These are phyloP conservation scores for Lycorma delicatula DNA, from an alignment of 1,140 invertebrate species.

Conservation along the genomic window DNA sequence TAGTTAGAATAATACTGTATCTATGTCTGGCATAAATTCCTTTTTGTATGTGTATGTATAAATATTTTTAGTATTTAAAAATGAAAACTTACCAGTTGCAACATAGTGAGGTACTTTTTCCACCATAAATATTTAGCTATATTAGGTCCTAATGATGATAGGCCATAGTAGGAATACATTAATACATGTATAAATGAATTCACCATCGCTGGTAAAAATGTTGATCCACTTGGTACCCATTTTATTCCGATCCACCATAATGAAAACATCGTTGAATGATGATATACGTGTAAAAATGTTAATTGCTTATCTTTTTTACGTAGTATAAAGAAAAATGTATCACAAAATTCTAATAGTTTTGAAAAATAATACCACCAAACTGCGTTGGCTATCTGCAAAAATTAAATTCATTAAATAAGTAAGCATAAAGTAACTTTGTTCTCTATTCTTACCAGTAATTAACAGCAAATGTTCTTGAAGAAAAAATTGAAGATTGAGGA, in stretches of 20 bases:
- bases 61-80: no score
- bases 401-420: no score
- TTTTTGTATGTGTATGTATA: constrained; percentile 39
- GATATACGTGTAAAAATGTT: constrained; percentile 85
- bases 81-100: constrained; percentile 57
- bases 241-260: constrained; percentile 95
- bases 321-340: constrained; percentile 86
- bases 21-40: neutral
- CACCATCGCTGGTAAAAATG: constrained; percentile 77
- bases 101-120: constrained; percentile 87
- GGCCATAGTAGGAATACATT: constrained; percentile 89
- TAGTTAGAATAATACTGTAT: neutral
- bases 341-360: constrained; percentile 87
- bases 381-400: constrained; percentile 75
- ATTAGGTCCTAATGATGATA: constrained; percentile 70
- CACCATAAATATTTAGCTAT: constrained; percentile 81
- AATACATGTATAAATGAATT: constrained; percentile 65
- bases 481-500: no score
- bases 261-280: constrained; percentile 86
- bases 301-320: constrained; percentile 81
- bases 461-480: no score
- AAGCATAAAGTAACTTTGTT: no score
- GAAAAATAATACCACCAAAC: constrained; percentile 97
- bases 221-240: constrained; percentile 91
- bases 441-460: no score